These are phyloP conservation scores for Cochlearius cochlearius DNA, from an alignment of 2,113 vertebrate species.

Conservation along the genomic window DNA sequence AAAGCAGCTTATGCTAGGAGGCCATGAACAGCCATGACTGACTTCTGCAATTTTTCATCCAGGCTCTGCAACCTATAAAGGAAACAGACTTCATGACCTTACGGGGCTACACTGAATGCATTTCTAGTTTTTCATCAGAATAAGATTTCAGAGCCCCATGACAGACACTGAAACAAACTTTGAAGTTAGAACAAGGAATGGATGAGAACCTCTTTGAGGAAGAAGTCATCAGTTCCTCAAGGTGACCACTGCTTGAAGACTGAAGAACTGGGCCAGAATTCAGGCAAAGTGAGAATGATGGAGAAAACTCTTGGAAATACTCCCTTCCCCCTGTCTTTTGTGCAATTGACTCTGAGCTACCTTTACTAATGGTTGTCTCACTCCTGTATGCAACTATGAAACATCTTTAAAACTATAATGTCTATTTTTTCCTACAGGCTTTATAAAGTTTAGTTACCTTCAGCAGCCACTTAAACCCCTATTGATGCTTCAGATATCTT, in stretches of 20 bases:
- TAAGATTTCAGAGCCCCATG: background rate
- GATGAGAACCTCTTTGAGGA: background rate
- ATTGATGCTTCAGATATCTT: background rate
- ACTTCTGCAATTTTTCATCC: background rate
- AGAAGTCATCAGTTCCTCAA: background rate
- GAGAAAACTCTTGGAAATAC: background rate
- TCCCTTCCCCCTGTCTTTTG: background rate
- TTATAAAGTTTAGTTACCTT: background rate
- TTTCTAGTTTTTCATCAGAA: background rate
- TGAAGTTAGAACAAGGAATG: background rate
- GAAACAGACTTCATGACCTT: background rate
- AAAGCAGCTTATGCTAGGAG: background rate
- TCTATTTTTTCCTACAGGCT: background rate
- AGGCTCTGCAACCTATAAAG: background rate
- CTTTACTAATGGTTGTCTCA: background rate
- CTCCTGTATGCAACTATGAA: background rate
- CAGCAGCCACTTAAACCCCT: background rate
- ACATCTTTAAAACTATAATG: background rate
- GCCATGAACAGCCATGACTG: background rate
- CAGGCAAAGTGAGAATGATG: background rate
- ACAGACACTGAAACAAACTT: background rate
- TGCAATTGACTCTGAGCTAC: background rate
- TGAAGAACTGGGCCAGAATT: background rate
- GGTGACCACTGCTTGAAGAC: background rate
- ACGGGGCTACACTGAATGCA: background rate